These are phyloP conservation scores for Hyphantria cunea DNA, from an alignment of 1,140 invertebrate genomes.

Conservation along the genomic window DNA sequence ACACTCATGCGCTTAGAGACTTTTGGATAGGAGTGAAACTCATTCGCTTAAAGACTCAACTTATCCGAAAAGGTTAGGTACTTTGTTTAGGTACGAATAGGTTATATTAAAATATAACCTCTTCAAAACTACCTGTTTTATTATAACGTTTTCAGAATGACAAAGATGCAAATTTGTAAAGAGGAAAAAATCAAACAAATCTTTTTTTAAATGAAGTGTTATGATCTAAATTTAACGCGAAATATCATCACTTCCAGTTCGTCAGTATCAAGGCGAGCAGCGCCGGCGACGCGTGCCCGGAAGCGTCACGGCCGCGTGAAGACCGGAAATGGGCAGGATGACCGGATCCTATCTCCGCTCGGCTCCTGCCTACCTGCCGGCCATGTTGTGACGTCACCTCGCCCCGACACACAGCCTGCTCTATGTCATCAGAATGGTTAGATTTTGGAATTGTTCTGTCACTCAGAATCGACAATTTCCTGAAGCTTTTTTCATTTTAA, in stretches of 20 bases:
- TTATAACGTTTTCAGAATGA: too few species aligned
- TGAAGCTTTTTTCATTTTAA: background rate
- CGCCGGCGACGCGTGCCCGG: constrained; percentile 76
- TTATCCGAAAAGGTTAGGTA: too few species aligned
- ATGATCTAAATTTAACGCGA: too few species aligned
- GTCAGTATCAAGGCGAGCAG: constrained; percentile 44
- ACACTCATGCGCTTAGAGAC: too few species aligned
- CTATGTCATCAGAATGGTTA: constrained; percentile 55
- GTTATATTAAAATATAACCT: too few species aligned
- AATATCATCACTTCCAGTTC: constrained; percentile 50
- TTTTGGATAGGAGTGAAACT: too few species aligned
- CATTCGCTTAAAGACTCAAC: too few species aligned
- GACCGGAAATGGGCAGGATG: constrained; percentile 81
- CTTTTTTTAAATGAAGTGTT: too few species aligned
- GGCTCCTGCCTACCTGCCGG: constrained; percentile 70
- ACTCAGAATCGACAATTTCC: constrained; percentile 17
- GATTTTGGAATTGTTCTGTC: constrained; percentile 52
- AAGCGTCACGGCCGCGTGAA: constrained; percentile 81
- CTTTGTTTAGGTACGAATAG: too few species aligned
- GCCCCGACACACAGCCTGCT: constrained; percentile 39
- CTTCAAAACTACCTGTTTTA: too few species aligned
- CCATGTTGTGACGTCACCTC: constrained; percentile 77
- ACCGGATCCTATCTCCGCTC: constrained; percentile 81
- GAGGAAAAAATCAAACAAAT: too few species aligned
- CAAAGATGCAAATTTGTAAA: too few species aligned